These are phyloP conservation scores for Peromyscus attwateri DNA, from an alignment of 2,797 vertebrate species.

Conservation along the genomic window DNA sequence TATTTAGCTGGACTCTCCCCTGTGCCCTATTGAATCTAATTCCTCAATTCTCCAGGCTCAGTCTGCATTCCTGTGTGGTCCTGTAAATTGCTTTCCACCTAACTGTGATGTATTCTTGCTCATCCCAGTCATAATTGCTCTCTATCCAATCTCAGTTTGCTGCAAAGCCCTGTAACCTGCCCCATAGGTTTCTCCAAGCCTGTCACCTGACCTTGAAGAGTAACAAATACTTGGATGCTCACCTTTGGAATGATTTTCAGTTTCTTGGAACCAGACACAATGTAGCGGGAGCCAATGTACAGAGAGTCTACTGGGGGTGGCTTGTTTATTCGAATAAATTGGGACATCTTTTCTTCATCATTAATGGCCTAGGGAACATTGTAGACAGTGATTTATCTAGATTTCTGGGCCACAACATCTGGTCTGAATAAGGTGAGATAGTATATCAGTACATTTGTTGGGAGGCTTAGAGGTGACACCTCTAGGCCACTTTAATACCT, in stretches of 20 bases:
- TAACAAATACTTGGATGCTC: background rate
- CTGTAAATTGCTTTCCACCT: background rate
- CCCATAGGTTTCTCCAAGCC: background rate
- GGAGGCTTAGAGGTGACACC: background rate
- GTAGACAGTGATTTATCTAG: background rate
- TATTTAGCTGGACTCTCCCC: rapidly evolving
- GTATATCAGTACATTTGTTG: background rate
- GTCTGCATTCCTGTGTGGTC: no score
- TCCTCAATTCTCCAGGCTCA: background rate
- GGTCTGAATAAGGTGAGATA: background rate
- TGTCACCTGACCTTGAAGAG: background rate
- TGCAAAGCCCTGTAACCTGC: background rate
- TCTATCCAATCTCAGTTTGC: background rate
- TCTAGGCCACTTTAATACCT: rapidly evolving
- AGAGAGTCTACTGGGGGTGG: conserved; percentile 36
- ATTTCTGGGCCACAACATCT: no score
- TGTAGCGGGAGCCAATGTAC: conserved; percentile 62
- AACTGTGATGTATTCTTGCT: background rate
- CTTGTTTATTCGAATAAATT: conserved; percentile 74
- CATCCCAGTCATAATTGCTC: background rate
- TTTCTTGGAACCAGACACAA: background rate
- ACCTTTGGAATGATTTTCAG: conserved; percentile 63
- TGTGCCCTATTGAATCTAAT: background rate
- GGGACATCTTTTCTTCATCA: conserved; percentile 64
- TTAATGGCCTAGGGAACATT: conserved; percentile 73